A percentile compares a stretch with the other conserved stretches of the same genome.
phyloP scores from a whole-genome alignment of 2,888 invertebrate genomes.

The Ormyrus labotus region DNA sequence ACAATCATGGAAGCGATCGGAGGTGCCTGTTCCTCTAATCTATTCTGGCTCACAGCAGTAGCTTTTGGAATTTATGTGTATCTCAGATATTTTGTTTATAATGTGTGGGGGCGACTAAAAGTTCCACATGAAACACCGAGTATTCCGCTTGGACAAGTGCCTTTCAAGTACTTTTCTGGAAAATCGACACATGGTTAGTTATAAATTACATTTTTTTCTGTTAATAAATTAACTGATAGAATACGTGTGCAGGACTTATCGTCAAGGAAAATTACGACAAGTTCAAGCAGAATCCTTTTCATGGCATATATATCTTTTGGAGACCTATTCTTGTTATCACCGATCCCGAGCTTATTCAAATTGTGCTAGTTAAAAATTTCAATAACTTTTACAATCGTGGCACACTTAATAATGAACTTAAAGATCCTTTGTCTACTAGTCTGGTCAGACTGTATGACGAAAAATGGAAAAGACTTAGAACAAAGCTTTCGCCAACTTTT shows the following conservation, averaged over 20 bases:
- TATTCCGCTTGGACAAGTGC: conserved; percentile 62
- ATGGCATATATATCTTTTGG: no score
- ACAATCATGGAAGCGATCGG: not conserved
- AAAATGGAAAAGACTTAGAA: conserved; percentile 81
- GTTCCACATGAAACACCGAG: conserved; percentile 59
- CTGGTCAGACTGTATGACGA: conserved; percentile 74
- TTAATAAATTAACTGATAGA: not conserved
- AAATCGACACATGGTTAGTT: conserved; percentile 34
- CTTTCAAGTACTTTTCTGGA: conserved; percentile 31
- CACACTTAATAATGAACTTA: no score
- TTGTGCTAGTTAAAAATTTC: no score
- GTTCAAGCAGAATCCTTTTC: no score
- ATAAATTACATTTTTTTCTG: not conserved
- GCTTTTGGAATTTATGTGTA: conserved; percentile 45
- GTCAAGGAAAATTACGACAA: conserved; percentile 25
- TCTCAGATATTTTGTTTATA: conserved; percentile 59
- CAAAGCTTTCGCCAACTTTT: conserved; percentile 82
- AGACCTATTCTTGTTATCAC: no score
- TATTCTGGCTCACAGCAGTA: not conserved
- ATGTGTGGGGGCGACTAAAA: conserved; percentile 60
- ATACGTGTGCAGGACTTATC: conserved; percentile 5
- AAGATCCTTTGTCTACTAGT: no score
- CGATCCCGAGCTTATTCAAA: no score
- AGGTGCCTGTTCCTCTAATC: not conserved
- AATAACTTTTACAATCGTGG: no score